Evolutionary conservation across 2,888 invertebrate genomes (phyloP).

Genomic region (Melitaea athalia): DNA sequence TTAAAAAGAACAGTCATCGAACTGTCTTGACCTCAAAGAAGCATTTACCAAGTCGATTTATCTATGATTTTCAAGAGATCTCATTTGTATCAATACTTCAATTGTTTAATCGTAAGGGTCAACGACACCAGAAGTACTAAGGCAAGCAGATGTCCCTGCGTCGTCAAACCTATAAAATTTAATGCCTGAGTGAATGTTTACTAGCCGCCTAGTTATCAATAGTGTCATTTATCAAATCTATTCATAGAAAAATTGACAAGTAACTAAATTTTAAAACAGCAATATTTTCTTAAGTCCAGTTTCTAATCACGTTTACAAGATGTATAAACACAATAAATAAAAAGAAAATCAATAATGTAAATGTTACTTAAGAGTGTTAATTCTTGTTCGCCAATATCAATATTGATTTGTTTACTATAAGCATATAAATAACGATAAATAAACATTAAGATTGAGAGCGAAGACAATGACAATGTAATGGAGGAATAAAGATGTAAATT

Average conservation of each 20-base stretch:
- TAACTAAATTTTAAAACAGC: background rate
- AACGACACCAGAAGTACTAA: conserved; percentile 2
- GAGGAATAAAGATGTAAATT: conserved; percentile 40
- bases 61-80: conserved; percentile 8
- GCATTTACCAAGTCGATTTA: background rate
- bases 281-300: too few species aligned
- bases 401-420: too few species aligned
- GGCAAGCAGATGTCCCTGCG: conserved; percentile 11
- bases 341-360: too few species aligned
- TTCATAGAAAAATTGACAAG: background rate
- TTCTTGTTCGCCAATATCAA: too few species aligned
- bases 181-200: conserved; percentile 30
- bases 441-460: background rate
- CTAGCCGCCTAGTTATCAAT: conserved; percentile 12
- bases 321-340: too few species aligned
- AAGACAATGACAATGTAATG: background rate
- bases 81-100: conserved; percentile 7
- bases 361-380: too few species aligned
- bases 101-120: background rate
- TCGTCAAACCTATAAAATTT: conserved; percentile 13
- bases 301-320: too few species aligned
- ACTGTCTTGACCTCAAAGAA: background rate
- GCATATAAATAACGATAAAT: too few species aligned
- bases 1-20: background rate
- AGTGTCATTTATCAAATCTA: background rate